A percentile compares a stretch with the other conserved stretches of the same genome.
Conservation (phyloP, 2,797 vertebrate genomes). For the Protosalanx chinensis region DNA sequence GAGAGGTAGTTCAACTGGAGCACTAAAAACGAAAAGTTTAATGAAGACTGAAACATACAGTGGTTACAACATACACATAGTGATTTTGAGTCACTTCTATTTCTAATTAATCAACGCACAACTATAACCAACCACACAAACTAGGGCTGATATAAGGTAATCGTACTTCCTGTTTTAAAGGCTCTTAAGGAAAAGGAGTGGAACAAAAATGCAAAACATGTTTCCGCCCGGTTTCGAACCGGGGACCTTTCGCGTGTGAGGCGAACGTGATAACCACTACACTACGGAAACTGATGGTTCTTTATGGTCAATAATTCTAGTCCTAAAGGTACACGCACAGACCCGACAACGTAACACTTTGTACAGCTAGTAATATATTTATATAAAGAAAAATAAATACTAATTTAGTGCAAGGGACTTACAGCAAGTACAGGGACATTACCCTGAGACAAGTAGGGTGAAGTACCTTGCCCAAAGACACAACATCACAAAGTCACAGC, state of each 20-base stretch:
- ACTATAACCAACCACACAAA: too few relatives aligned
- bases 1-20: not conserved
- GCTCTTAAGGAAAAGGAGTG: too few relatives aligned
- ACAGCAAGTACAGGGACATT: too few relatives aligned
- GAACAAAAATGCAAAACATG: not conserved
- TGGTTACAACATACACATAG: not conserved
- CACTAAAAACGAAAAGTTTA: not conserved
- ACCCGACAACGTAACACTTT: too few relatives aligned
- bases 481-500: too few relatives aligned
- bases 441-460: too few relatives aligned
- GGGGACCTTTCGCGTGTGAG: constrained; percentile 21
- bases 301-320: not conserved
- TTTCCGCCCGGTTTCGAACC: constrained; percentile 17
- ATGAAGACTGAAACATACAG: not conserved
- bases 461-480: too few relatives aligned
- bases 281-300: constrained; percentile 4
- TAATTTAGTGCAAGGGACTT: too few relatives aligned
- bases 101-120: not conserved
- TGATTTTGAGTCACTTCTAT: constrained; percentile 14
- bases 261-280: constrained; percentile 20
- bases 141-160: too few relatives aligned
- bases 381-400: not conserved
- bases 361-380: too few relatives aligned
- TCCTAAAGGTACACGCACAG: too few relatives aligned
- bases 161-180: too few relatives aligned